phyloP scores from a whole-genome alignment of 2,113 vertebrate genomes.

The Genyomyrus donnyi region DNA sequence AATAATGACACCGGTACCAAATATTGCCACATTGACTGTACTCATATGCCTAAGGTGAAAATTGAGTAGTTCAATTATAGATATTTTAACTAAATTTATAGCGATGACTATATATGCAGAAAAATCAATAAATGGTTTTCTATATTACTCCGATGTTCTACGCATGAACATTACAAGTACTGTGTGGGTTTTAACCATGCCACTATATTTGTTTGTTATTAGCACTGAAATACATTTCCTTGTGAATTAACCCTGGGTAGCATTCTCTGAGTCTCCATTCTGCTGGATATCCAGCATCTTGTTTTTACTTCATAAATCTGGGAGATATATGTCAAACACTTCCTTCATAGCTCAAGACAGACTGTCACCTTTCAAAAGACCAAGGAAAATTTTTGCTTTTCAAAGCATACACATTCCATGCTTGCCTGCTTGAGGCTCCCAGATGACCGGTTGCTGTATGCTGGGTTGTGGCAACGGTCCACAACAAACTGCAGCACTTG shows the following conservation, averaged over 20 bases:
- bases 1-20: not conserved
- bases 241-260: not conserved
- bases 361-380: not conserved
- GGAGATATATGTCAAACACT: not conserved
- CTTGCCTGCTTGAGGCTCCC: not conserved
- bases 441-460: not conserved
- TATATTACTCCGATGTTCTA: not conserved
- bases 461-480: not conserved
- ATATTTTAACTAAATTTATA: not conserved
- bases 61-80: not conserved
- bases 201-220: not conserved
- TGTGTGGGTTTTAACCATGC: not conserved
- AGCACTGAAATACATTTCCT: not conserved
- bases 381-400: not conserved
- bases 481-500: not conserved
- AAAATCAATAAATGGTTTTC: not conserved
- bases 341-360: not conserved
- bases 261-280: not conserved
- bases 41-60: not conserved
- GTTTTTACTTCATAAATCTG: not conserved
- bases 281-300: not conserved
- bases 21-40: not conserved
- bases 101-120: not conserved
- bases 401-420: not conserved
- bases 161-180: not conserved